Evolutionary conservation across 1,140 invertebrate species (phyloP), one percentile per base, ranked within the genome.

Genomic region (Diorhabda sublineata): DNA sequence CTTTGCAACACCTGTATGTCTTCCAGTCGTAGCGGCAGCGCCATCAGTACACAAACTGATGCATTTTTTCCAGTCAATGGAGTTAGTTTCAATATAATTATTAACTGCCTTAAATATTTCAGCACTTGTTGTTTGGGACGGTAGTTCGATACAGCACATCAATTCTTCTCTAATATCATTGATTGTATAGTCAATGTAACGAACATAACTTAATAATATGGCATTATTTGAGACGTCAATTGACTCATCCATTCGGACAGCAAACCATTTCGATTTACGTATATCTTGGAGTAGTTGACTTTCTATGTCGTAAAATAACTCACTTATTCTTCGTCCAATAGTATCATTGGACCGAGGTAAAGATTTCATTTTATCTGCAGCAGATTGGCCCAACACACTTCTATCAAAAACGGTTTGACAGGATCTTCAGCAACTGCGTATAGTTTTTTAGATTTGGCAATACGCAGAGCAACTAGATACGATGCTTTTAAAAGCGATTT

Each of bases 11-110:
- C 70, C 66, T 42, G 61, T 61, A 57, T 61, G 9, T 5, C n/a
- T 73, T 68, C 71, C 73, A 68, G 66, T 67, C 73, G 75, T 76
- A 45, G 73, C 70, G 60, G 64, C 63, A 11, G 11, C 11, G 11
- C 11, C 11, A 11, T 11, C 11, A 11, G 11, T 11, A 11, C 11
- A 11, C 11, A 11, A 11, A 11, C 11, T 11, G 11, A 11, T 11
- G 11, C 11, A 11, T 11, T 11, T 11, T 11, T 11, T 11, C 11
- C 11, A 11, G 11, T 11, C 11, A 11, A 11, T 11, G 11, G 11
- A 11, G 11, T 11, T 11, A 11, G 11, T 11, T 11, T 11, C 11
- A 11, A 11, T 11, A 11, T 11, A 11, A 11, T 11, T 11, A 11
- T 11, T 11, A 11, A 11, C 11, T 11, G 11, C 11, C 11, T 11